Percentiles rank a stretch among this genome's conserved stretches.
These are phyloP conservation scores for Deroptyus accipitrinus DNA, from an alignment of 2,113 vertebrate species.

Conservation along the genomic window DNA sequence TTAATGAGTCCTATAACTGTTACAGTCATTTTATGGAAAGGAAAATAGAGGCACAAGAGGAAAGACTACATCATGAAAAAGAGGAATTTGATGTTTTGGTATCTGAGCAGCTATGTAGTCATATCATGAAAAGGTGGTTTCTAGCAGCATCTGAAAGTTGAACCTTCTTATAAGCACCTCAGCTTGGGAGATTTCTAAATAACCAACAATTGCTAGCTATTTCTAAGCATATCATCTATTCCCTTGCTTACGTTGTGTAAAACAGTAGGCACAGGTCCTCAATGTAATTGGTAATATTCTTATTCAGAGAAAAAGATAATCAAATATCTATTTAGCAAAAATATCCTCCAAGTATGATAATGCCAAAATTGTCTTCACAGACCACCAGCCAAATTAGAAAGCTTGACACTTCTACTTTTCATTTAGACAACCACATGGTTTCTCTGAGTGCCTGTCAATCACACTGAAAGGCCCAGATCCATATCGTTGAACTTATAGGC, in stretches of 20 bases:
- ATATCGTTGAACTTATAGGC: neutral
- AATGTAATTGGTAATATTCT: neutral
- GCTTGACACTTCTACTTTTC: neutral
- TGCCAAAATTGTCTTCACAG: neutral
- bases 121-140: neutral
- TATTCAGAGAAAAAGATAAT: neutral
- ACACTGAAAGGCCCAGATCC: neutral
- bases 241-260: neutral
- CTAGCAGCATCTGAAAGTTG: neutral
- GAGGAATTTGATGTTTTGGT: neutral
- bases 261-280: neutral
- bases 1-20: neutral
- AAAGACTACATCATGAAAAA: neutral
- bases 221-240: neutral
- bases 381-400: neutral
- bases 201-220: neutral
- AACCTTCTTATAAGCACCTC: neutral
- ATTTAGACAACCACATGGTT: neutral
- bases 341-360: neutral
- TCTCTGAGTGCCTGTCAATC: neutral
- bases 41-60: neutral
- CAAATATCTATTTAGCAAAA: neutral
- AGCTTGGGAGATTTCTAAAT: neutral
- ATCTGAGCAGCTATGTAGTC: neutral
- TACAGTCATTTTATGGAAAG: neutral